These are phyloP conservation scores for Doris montereyensis DNA, from an alignment of 2,888 invertebrate species.

Conservation along the genomic window DNA sequence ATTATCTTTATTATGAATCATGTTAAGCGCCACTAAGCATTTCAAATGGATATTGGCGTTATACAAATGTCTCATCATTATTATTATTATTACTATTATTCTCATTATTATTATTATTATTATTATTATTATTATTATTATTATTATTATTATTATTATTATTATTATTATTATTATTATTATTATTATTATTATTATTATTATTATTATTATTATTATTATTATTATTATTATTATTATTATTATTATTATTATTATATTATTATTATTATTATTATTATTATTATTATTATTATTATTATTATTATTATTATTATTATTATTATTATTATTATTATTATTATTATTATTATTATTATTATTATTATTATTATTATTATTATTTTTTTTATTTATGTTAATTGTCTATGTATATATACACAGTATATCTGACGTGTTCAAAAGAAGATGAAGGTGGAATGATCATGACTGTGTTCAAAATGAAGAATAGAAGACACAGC, in stretches of 20 bases:
- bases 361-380: no score
- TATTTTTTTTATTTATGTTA: no score
- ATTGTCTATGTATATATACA: no score
- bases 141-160: neutral
- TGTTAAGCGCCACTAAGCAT: no score
- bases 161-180: neutral
- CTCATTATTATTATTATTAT: neutral
- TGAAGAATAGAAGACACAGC: no score
- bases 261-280: neutral
- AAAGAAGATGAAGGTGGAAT: no score
- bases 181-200: neutral
- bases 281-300: neutral
- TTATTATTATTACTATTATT: neutral
- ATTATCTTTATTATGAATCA: no score
- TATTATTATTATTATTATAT: neutral
- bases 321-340: neutral
- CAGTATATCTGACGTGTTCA: no score
- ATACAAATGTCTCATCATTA: neutral
- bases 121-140: neutral
- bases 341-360: neutral
- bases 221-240: neutral
- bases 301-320: neutral
- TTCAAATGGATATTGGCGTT: no score
- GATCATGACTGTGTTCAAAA: no score
- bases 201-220: neutral